Conservation (phyloP, 2,797 vertebrate species). For the Parauchenoglanis punctatus region DNA sequence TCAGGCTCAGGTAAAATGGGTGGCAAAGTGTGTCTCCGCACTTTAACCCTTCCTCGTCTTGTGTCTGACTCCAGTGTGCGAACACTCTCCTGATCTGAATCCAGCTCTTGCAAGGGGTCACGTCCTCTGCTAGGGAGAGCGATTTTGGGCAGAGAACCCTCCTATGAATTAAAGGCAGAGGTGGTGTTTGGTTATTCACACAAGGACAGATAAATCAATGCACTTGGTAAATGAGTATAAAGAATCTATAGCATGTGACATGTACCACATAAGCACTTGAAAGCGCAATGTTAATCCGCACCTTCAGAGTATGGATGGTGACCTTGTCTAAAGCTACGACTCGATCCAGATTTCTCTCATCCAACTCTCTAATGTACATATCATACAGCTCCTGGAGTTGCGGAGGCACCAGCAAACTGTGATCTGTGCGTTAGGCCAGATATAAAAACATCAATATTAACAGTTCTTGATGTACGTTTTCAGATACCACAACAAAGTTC, state of each 20-base stretch:
- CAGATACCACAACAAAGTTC: background rate
- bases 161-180: slow-evolving; percentile 67
- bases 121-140: slow-evolving; percentile 65
- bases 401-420: slow-evolving; percentile 80
- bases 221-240: background rate
- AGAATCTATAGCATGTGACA: background rate
- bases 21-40: slow-evolving; percentile 76
- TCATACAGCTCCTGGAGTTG: slow-evolving; percentile 86
- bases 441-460: background rate
- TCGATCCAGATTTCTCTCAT: slow-evolving; percentile 81
- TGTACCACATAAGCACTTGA: background rate
- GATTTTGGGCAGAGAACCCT: slow-evolving; percentile 81
- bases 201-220: background rate
- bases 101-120: slow-evolving; percentile 74
- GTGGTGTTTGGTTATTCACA: background rate
- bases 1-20: slow-evolving; percentile 75
- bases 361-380: slow-evolving; percentile 80
- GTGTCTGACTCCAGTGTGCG: slow-evolving; percentile 72
- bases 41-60: slow-evolving; percentile 66
- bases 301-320: slow-evolving; percentile 79
- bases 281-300: slow-evolving; percentile 48
- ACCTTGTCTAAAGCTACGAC: slow-evolving; percentile 78
- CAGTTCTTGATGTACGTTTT: background rate
- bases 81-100: slow-evolving; percentile 83
- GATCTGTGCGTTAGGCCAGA: slow-evolving; percentile 71